phyloP scores from a whole-genome alignment of 2,797 vertebrate species.

The Poeciliopsis presidionis region DNA sequence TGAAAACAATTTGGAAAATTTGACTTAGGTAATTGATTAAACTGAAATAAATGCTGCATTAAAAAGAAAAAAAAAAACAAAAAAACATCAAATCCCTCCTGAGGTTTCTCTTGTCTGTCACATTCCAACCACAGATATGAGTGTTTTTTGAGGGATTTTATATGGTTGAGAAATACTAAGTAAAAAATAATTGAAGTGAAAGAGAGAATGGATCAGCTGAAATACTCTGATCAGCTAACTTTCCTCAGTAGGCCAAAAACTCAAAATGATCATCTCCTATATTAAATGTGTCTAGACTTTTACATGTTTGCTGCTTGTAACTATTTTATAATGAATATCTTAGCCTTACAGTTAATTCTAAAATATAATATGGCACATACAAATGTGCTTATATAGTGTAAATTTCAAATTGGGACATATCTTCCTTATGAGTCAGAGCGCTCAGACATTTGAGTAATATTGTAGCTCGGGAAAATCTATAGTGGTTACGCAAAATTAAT shows the following conservation, averaged over 20 bases:
- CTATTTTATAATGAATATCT: not conserved
- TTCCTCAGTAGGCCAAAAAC: not conserved
- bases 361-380: not conserved
- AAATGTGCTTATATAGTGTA: not conserved
- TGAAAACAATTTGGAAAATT: not conserved
- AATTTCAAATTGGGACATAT: not conserved
- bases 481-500: not conserved
- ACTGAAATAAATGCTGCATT: not conserved
- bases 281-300: not conserved
- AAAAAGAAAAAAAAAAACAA: not conserved
- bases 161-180: not conserved
- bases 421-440: not conserved
- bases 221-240: not conserved
- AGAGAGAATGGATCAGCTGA: not conserved
- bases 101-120: not conserved
- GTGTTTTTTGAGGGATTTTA: not conserved
- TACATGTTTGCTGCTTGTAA: not conserved
- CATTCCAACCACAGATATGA: not conserved
- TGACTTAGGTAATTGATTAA: not conserved
- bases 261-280: too few species aligned
- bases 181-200: not conserved
- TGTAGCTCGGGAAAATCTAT: not conserved
- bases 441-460: not conserved
- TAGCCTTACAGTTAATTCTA: not conserved
- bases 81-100: not conserved